Conservation (phyloP, 2,888 invertebrate species). For the Hydroisotoma schaefferi region DNA sequence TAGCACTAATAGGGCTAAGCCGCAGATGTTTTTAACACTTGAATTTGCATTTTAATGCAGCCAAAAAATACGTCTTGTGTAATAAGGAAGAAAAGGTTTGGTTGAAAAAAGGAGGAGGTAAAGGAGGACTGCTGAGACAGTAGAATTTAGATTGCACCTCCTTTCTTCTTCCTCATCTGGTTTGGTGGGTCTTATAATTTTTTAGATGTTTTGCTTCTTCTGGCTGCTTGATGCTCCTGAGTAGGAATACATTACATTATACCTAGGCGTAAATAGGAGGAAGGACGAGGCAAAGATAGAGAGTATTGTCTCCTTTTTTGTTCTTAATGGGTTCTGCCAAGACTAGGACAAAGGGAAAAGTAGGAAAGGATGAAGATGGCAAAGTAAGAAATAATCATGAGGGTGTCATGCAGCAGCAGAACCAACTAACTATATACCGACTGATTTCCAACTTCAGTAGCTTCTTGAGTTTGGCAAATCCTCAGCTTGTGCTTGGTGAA, state of each 20-base stretch:
- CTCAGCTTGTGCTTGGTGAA: background rate
- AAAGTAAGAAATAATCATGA: slow-evolving; percentile 17
- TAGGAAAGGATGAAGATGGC: slow-evolving; percentile 6
- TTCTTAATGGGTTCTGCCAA: slow-evolving; percentile 2
- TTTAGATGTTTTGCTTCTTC: too few species aligned
- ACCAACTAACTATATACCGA: background rate
- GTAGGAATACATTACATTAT: too few species aligned
- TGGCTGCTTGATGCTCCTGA: too few species aligned
- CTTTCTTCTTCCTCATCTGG: slow-evolving; percentile 13
- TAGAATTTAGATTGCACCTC: slow-evolving; percentile 1
- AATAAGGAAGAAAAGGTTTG: slow-evolving; percentile 4
- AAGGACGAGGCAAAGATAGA: slow-evolving; percentile 5
- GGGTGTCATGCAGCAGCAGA: slow-evolving; percentile 12
- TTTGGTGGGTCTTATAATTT: slow-evolving; percentile 12
- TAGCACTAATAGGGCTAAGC: slow-evolving; percentile 16
- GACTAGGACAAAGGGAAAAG: slow-evolving; percentile 4
- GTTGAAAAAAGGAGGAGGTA: background rate
- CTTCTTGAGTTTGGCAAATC: slow-evolving; percentile 3
- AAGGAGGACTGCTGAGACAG: slow-evolving; percentile 7
- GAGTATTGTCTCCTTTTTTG: slow-evolving; percentile 7
- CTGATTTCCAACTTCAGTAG: too few species aligned
- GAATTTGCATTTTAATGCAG: slow-evolving; percentile 41
- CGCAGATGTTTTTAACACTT: slow-evolving; percentile 38
- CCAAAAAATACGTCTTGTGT: slow-evolving; percentile 21
- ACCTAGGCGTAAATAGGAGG: slow-evolving; percentile 14